Conservation (phyloP, 2,888 invertebrate species). For the Scaeva pyrastri region DNA sequence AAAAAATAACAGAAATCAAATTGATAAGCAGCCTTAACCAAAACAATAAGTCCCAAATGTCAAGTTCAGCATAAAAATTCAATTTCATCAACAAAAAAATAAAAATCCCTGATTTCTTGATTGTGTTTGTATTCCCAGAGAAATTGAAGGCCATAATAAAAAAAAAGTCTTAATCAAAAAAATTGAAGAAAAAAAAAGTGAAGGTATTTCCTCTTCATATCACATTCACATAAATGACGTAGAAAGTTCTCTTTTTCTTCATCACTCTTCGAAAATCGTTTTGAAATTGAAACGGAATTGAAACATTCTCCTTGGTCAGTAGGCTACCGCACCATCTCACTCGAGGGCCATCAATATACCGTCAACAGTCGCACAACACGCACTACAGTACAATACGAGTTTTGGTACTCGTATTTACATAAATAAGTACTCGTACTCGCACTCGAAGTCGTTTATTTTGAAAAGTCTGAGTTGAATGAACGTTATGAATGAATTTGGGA, state of each 20-base stretch:
- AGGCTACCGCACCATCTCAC: neutral
- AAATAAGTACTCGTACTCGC: too few species aligned
- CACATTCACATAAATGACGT: neutral
- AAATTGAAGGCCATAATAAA: neutral
- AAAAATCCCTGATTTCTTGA: neutral
- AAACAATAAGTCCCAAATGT: slow-evolving; percentile 16
- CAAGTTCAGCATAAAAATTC: slow-evolving; percentile 29
- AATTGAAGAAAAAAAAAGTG: neutral
- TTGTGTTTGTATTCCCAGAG: neutral
- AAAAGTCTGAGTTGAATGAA: slow-evolving; percentile 31
- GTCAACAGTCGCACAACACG: neutral
- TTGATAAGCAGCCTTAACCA: neutral
- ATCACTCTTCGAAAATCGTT: neutral
- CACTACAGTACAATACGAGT: too few species aligned
- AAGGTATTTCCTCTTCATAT: neutral
- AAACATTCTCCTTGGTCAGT: neutral
- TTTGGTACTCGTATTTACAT: too few species aligned
- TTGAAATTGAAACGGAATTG: slow-evolving; percentile 17
- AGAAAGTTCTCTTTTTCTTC: neutral
- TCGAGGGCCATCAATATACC: neutral
- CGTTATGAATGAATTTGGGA: neutral
- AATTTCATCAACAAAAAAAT: too few species aligned
- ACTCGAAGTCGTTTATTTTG: too few species aligned
- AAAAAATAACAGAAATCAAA: neutral
- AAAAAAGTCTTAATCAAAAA: neutral